Conservation (phyloP, 2,113 vertebrate species). For the Microtus oregoni region DNA sequence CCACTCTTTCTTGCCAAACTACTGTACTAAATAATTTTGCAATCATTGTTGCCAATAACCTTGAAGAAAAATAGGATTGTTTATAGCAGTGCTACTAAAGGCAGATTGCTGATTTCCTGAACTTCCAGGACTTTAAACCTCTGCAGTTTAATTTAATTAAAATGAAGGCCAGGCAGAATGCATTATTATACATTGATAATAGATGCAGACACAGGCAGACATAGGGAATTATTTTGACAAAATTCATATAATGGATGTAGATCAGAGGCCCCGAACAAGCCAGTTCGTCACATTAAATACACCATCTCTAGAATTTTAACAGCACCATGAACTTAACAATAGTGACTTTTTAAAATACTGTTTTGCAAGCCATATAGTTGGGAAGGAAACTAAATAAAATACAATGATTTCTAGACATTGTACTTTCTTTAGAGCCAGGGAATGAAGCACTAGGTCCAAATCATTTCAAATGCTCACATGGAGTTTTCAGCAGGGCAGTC, state of each 20-base stretch:
- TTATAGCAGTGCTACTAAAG: slow-evolving; percentile 82
- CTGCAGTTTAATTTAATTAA: slow-evolving; percentile 85
- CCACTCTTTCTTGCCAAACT: slow-evolving; percentile 75
- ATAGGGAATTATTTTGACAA: slow-evolving; percentile 85
- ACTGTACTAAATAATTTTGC: slow-evolving; percentile 76
- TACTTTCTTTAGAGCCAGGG: slow-evolving; percentile 67
- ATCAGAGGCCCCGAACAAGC: slow-evolving; percentile 79
- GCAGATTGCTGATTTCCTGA: slow-evolving; percentile 82
- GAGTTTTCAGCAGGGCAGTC: slow-evolving; percentile 64
- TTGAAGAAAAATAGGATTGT: slow-evolving; percentile 83
- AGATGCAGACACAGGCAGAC: slow-evolving; percentile 72
- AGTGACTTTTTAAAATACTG: slow-evolving; percentile 61
- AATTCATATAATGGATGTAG: slow-evolving; percentile 85
- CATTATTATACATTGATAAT: slow-evolving; percentile 85
- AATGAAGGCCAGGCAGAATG: slow-evolving; percentile 83
- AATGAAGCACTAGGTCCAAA: slow-evolving; percentile 59
- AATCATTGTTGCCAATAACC: slow-evolving; percentile 82
- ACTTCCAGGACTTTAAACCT: slow-evolving; percentile 80
- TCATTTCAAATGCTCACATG: slow-evolving; percentile 69
- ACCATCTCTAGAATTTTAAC: slow-evolving; percentile 79
- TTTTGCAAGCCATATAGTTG: slow-evolving; percentile 78
- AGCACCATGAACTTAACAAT: slow-evolving; percentile 77
- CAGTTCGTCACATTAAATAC: slow-evolving; percentile 84
- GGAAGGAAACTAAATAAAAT: slow-evolving; percentile 73
- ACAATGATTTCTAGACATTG: slow-evolving; percentile 66